Evolutionary conservation across 2,113 vertebrate genomes (phyloP).

Genomic region (Ariopsis seemanni): DNA sequence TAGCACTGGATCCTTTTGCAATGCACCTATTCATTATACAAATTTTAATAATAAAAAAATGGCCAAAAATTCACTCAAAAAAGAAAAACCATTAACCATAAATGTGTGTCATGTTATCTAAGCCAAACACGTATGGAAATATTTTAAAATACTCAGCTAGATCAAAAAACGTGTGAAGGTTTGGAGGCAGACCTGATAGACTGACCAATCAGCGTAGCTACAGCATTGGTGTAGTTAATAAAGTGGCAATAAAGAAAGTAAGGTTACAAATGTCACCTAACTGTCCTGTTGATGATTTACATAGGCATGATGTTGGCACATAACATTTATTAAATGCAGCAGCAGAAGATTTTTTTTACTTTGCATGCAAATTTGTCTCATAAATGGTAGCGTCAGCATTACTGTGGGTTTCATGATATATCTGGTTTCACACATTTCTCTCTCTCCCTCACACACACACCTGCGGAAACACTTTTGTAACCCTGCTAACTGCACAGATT

Average conservation of each 20-base stretch:
- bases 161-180: background rate
- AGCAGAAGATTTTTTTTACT: background rate
- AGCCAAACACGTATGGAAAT: background rate
- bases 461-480: background rate
- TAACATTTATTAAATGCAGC: background rate
- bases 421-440: constrained; percentile 5
- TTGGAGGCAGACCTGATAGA: background rate
- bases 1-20: background rate
- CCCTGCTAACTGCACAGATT: background rate
- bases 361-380: background rate
- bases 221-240: background rate
- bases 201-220: background rate
- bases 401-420: background rate
- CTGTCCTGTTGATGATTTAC: background rate
- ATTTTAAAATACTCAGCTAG: background rate
- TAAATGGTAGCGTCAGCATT: background rate
- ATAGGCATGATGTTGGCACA: background rate
- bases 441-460: background rate
- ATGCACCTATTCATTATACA: background rate
- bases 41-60: background rate
- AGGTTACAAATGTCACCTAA: too few relatives aligned
- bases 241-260: background rate
- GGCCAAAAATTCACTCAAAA: background rate
- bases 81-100: too few relatives aligned
- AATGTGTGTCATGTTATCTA: too few relatives aligned